These are phyloP conservation scores for Malurus melanocephalus DNA, from an alignment of 2,113 vertebrate genomes.

Conservation along the genomic window DNA sequence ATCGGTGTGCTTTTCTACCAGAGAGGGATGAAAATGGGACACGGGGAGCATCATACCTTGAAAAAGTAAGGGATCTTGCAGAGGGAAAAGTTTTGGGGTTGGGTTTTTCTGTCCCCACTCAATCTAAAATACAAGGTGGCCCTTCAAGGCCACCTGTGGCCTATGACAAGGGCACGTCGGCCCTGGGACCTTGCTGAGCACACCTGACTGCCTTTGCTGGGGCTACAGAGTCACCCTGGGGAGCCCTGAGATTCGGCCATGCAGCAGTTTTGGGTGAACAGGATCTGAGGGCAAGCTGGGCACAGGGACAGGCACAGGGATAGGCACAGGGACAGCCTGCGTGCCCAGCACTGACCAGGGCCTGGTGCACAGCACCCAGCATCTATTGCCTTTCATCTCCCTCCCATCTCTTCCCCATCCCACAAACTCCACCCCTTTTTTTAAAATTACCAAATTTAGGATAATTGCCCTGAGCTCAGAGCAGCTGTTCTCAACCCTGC, in stretches of 20 bases:
- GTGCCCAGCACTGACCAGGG: neutral
- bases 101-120: neutral
- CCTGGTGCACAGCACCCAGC: neutral
- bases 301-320: neutral
- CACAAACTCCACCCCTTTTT: neutral
- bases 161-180: neutral
- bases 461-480: slow-evolving; percentile 5
- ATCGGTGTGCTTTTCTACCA: neutral
- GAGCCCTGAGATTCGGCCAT: neutral
- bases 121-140: neutral
- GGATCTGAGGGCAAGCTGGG: neutral
- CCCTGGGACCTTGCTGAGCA: neutral
- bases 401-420: neutral
- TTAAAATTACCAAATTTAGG: neutral
- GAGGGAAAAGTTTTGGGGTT: neutral
- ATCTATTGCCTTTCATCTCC: neutral
- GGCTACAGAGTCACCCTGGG: neutral
- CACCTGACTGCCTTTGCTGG: neutral
- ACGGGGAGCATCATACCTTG: fast-evolving
- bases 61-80: neutral
- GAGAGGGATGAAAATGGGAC: neutral
- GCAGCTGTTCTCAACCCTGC: neutral
- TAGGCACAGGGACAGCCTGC: neutral
- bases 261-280: neutral
- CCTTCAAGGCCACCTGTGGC: neutral